phyloP scores from a whole-genome alignment of 2,888 invertebrate genomes.

The Eupsilia transversa region DNA sequence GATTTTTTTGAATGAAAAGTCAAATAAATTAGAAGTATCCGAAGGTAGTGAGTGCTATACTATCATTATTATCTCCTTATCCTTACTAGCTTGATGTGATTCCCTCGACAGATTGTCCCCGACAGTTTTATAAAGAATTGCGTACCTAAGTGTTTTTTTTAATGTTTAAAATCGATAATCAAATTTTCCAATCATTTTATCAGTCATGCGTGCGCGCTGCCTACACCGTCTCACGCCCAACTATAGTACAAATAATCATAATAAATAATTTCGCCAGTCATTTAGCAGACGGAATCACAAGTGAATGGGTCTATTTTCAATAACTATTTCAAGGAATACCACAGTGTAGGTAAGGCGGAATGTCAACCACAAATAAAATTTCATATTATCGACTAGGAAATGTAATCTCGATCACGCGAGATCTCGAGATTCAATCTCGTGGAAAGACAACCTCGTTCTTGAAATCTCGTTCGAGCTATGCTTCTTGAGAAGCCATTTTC shows the following conservation, averaged over 20 bases:
- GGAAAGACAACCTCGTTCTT: neutral
- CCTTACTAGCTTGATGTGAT: no score
- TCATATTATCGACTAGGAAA: neutral
- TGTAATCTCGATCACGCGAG: neutral
- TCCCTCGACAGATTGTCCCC: neutral
- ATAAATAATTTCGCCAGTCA: constrained; percentile 49
- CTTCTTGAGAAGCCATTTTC: neutral
- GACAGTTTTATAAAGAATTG: neutral
- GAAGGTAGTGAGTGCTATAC: no score
- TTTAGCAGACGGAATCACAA: constrained; percentile 43
- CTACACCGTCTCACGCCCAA: constrained; percentile 6
- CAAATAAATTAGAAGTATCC: no score
- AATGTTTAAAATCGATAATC: neutral
- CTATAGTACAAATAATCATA: constrained; percentile 41
- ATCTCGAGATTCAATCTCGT: neutral
- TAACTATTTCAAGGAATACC: constrained; percentile 45
- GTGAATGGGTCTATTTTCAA: constrained; percentile 53
- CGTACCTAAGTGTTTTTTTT: neutral
- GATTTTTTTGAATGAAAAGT: neutral
- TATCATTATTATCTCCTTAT: no score
- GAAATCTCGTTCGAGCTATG: neutral
- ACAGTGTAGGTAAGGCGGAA: constrained; percentile 16
- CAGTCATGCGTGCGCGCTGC: neutral
- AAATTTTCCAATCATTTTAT: neutral
- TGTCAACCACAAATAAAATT: constrained; percentile 13